Evolutionary conservation across 2,113 vertebrate genomes (phyloP), one percentile per base, ranked within the genome.

Genomic region (Mustela lutreola): DNA sequence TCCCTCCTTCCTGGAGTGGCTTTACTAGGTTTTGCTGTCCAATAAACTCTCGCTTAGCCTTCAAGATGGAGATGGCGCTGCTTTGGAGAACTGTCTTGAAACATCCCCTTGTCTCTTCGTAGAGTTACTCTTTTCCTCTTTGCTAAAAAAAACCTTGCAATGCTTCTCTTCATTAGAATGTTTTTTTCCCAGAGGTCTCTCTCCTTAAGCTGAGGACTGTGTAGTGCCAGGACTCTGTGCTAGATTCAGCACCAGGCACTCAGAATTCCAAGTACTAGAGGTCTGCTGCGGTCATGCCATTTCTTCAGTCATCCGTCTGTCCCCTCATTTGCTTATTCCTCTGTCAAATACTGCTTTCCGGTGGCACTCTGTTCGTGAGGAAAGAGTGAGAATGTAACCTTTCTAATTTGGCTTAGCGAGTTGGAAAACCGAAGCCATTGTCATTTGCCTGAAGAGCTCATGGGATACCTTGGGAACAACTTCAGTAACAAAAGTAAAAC

Each of bases 401-500:
- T 71, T 89, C 22, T 86, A 58, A 58, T 82, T 85, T 63, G 45
- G 12, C n/a, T 73, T 63, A 11, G 39, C 33, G 36, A 84, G 5
- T 87, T 36, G 79, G 89, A 91, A 73, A 90, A 76, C 45, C 63
- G 76, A 94, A 67, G 18, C 3, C n/a, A 39, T 75, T 78, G 24
- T 75, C 63, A 50, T 82, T 86, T 50, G 53, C 50, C 42, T 7
- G 10, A 60, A 85, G 50, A 78, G 33, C 26, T 83, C 26, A 73
- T 48, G 96, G 53, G 63, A 79, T 83, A 16, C 94, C 89, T 92
- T 5, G 67, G 26, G n/a, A 95, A 75, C 45, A 79, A 89, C 1
- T 60, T 95, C 21, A 93, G 21, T 11, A 91, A 67, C 31, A 84
- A 93, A 96, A 94, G 42, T 2, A 31, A 82, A 97, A 73, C 42